A percentile compares a stretch with the other conserved stretches of the same genome.
phyloP scores from a whole-genome alignment of 2,888 invertebrate species.

The Gandaritis pyraliata region DNA sequence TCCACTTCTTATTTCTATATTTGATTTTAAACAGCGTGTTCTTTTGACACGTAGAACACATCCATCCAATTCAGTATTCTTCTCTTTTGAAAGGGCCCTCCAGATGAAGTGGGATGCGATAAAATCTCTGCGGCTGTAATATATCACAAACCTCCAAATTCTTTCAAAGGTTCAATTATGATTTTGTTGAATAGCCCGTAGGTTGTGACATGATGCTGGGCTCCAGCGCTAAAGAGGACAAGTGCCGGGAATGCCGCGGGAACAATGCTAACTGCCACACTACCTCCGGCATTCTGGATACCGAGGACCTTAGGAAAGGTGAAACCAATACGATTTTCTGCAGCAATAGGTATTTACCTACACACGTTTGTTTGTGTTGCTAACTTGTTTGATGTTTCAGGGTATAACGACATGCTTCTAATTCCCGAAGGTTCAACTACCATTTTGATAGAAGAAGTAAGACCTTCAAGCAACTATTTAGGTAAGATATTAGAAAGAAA shows the following conservation, averaged over 20 bases:
- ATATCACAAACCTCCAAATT: too few species aligned
- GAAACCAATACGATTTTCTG: conserved; percentile 34
- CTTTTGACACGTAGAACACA: too few species aligned
- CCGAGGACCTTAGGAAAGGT: conserved; percentile 90
- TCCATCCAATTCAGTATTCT: too few species aligned
- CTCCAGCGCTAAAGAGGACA: conserved; percentile 93
- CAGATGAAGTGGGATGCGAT: too few species aligned
- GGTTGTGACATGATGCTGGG: conserved; percentile 98
- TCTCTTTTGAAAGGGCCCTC: too few species aligned
- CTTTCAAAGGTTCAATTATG: not conserved
- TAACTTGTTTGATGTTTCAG: conserved; percentile 71
- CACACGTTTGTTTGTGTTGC: not conserved
- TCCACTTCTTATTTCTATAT: too few species aligned
- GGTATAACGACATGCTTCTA: conserved; percentile 95
- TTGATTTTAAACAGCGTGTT: too few species aligned
- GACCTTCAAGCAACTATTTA: conserved; percentile 94
- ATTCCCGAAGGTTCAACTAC: conserved; percentile 97
- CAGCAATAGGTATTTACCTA: not conserved
- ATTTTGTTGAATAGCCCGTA: conserved; percentile 86
- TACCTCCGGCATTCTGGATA: conserved; percentile 87
- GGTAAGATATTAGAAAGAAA: conserved; percentile 78
- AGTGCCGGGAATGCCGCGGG: conserved; percentile 96
- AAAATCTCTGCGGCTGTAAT: too few species aligned
- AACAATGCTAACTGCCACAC: conserved; percentile 95
- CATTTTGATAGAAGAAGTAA: conserved; percentile 90